These are phyloP conservation scores for Pomatostomus ruficeps DNA, from an alignment of 2,113 vertebrate genomes.

Conservation along the genomic window DNA sequence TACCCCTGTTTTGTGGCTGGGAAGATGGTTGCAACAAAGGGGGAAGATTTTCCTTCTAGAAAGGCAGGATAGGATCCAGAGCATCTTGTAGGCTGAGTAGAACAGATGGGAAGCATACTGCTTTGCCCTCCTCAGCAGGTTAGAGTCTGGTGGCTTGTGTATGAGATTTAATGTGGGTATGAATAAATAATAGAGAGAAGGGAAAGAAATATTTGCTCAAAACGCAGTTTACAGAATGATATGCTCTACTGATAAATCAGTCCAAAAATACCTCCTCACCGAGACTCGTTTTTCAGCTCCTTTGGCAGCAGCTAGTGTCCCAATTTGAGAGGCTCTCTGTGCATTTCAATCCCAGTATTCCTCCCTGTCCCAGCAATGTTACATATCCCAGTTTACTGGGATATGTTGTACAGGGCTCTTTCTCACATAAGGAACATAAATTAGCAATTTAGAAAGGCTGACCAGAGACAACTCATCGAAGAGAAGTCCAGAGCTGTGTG, in stretches of 20 bases:
- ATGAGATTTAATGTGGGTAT: slow-evolving; percentile 45
- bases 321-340: background rate
- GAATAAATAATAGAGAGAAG: slow-evolving; percentile 60
- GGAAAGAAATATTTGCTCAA: slow-evolving; percentile 36
- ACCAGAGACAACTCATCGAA: background rate
- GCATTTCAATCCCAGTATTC: background rate
- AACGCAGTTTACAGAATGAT: slow-evolving; percentile 25
- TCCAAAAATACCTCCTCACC: slow-evolving; percentile 37
- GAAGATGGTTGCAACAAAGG: background rate
- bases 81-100: slow-evolving; percentile 9
- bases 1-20: background rate
- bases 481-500: background rate
- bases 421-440: background rate
- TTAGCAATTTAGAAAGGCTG: background rate
- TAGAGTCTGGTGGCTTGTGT: slow-evolving; percentile 27
- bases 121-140: slow-evolving; percentile 46
- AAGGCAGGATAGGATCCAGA: background rate
- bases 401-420: background rate
- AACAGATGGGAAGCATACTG: slow-evolving; percentile 47
- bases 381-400: background rate
- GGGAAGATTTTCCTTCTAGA: background rate
- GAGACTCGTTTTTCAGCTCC: background rate
- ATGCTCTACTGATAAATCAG: slow-evolving; percentile 10
- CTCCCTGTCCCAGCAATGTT: background rate
- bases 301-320: background rate